A percentile compares a stretch with the other conserved stretches of the same genome.
Evolutionary conservation across 2,888 invertebrate species (phyloP).

Genomic region (Ochlodes sylvanus): DNA sequence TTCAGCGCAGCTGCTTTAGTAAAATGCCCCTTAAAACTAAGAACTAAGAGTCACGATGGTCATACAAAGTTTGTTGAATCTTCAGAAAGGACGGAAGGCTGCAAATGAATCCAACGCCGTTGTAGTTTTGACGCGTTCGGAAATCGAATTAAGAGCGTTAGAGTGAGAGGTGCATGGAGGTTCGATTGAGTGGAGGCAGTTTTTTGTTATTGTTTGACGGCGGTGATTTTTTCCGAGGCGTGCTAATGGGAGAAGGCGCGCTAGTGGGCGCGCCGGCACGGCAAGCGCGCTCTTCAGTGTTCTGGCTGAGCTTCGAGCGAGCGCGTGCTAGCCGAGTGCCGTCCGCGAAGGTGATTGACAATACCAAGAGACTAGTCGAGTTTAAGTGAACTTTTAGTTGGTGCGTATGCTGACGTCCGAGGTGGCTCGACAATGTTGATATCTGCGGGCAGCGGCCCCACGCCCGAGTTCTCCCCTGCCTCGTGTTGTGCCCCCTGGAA

Average conservation of each 20-base stretch:
- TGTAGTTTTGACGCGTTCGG: constrained; percentile 82
- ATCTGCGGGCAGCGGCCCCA: constrained; percentile 86
- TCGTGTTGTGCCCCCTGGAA: constrained; percentile 87
- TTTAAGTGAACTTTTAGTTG: constrained; percentile 65
- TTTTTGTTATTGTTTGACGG: constrained; percentile 81
- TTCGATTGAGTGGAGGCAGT: constrained; percentile 72
- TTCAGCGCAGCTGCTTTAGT: constrained; percentile 16
- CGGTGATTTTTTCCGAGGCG: constrained; percentile 83
- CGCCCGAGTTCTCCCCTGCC: constrained; percentile 84
- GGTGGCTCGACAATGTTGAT: constrained; percentile 86
- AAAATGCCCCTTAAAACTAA: constrained; percentile 50
- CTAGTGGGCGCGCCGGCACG: constrained; percentile 81
- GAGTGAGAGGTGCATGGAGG: constrained; percentile 80
- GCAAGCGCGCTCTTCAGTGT: constrained; percentile 85
- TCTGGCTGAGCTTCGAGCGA: constrained; percentile 83
- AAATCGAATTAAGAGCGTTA: constrained; percentile 84
- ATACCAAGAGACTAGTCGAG: constrained; percentile 43
- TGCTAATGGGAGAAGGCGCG: constrained; percentile 84
- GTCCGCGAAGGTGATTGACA: constrained; percentile 59
- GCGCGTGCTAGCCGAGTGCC: constrained; percentile 74
- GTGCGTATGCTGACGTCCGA: constrained; percentile 67
- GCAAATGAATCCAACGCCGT: constrained; percentile 75
- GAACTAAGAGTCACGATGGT: constrained; percentile 38
- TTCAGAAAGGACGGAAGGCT: constrained; percentile 73
- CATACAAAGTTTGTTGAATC: constrained; percentile 34